Evolutionary conservation across 2,797 vertebrate species (phyloP).

Genomic region (Mycteria americana): DNA sequence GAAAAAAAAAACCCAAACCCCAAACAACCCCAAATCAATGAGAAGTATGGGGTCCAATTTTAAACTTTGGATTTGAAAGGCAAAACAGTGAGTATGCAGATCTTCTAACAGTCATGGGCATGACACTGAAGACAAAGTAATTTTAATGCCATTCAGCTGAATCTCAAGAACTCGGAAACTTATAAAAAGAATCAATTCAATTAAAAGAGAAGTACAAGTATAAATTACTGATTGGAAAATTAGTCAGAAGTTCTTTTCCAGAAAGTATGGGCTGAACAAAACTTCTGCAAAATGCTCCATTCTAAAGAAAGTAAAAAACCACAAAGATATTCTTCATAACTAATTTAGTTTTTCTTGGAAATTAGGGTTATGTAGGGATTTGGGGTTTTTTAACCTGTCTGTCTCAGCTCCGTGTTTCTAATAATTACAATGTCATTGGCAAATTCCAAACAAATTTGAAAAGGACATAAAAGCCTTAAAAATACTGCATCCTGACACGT

Average conservation of each 20-base stretch:
- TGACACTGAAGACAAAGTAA: background rate
- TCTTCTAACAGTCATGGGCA: background rate
- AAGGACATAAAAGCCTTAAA: background rate
- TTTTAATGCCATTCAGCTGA: background rate
- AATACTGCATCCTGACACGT: background rate
- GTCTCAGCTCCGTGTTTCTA: background rate
- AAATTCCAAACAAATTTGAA: background rate
- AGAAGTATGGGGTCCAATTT: background rate
- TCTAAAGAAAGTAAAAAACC: background rate
- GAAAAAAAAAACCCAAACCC: background rate
- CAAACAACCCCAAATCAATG: background rate
- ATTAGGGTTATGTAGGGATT: background rate
- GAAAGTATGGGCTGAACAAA: background rate
- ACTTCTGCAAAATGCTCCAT: background rate
- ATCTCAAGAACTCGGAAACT: background rate
- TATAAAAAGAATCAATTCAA: background rate
- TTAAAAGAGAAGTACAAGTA: background rate
- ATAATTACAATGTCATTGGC: background rate
- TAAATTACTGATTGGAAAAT: background rate
- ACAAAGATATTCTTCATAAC: background rate
- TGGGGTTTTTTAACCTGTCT: rapidly evolving
- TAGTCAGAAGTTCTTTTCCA: background rate
- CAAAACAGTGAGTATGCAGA: background rate
- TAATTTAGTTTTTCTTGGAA: background rate
- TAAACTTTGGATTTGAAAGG: background rate